Evolutionary conservation across 2,113 vertebrate species (phyloP).

Genomic region (Archilochus colubris): DNA sequence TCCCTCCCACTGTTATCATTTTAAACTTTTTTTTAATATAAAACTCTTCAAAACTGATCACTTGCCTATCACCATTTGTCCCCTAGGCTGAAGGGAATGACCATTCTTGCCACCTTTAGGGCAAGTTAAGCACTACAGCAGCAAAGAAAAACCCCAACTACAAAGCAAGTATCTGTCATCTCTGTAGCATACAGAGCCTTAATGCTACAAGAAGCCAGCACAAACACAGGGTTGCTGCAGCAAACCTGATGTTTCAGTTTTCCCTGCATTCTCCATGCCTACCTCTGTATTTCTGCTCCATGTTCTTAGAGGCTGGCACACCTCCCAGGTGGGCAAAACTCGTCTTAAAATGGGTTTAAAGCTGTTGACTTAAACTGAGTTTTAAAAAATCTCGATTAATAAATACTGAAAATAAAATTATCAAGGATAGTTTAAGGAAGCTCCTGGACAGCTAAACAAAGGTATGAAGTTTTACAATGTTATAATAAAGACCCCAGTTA

Average conservation of each 20-base stretch:
- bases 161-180: background rate
- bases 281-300: background rate
- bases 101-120: background rate
- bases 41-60: background rate
- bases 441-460: background rate
- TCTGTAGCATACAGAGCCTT: background rate
- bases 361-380: background rate
- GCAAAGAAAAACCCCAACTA: background rate
- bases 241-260: background rate
- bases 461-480: background rate
- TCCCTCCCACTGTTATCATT: background rate
- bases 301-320: accelerated
- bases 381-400: background rate
- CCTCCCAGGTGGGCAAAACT: background rate
- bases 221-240: background rate
- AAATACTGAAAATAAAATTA: background rate
- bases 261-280: background rate
- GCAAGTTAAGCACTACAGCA: background rate
- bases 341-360: background rate
- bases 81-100: background rate
- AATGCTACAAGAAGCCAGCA: background rate
- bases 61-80: accelerated
- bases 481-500: background rate
- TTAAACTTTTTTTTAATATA: background rate
- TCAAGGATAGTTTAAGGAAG: background rate